Evolutionary conservation across 2,113 vertebrate genomes (phyloP), one percentile per base, ranked within the genome.

Genomic region (Cynopterus brachyotis): DNA sequence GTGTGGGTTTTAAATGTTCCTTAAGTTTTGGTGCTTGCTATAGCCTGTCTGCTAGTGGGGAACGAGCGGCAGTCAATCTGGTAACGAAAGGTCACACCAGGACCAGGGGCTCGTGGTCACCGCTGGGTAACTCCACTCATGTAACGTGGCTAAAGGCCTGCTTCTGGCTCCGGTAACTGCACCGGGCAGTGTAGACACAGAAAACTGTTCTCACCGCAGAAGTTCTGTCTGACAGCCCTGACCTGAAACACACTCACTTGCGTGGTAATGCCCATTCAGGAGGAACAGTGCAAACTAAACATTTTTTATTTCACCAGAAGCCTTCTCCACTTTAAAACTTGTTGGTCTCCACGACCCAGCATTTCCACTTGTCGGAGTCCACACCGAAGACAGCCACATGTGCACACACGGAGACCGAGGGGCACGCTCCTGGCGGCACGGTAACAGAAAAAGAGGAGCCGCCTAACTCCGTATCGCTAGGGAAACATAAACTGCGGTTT

Each of bases 321-420:
- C n/a, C n/a, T 60, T 62, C 53, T 55, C 64, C 45, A 35, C 30
- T 81, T 47, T n/a, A 53, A 78, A 72, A 59, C 24, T 32, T 30
- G 28, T 22, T 53, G 9, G 28, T 62, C 24, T 67, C 62, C 12
- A 59, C 50, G 76, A 13, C 47, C 47, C 50, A 57, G 57, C 47
- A 19, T 47, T 4, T 42, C 35, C 66, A 13, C 50, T 22, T 55
- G n/a, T 55, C 35, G 32, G 81, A 17, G 30, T 32, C 13, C 12
- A 15, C 57, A 26, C 0, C 17, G 16, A 45, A 66, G 75, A 59
- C 22, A 19, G 42, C 1, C 37, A 13, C 32, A 1, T 0, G 5
- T 1, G 22, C 26, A 1, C 8, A 19, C 2, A 22, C 32, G n/a
- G 37, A 57, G 35, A 10, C 1, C 0, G 1, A 16, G 0, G 35